phyloP scores from a whole-genome alignment of 2,113 vertebrate species.

The Lepus timidus region DNA sequence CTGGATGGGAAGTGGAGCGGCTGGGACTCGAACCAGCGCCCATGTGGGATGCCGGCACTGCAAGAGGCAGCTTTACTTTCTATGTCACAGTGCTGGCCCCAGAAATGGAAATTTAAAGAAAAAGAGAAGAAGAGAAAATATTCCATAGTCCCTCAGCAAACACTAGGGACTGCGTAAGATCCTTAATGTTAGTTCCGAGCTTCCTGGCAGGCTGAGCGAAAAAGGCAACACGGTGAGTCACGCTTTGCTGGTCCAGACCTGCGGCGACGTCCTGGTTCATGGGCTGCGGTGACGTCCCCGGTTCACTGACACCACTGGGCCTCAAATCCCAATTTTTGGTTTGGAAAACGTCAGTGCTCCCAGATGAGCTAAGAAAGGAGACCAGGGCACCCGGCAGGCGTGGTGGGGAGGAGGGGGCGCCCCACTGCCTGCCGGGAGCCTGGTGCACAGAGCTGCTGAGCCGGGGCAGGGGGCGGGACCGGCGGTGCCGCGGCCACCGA shows the following conservation, averaged over 20 bases:
- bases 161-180: neutral
- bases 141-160: neutral
- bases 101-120: constrained; percentile 40
- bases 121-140: neutral
- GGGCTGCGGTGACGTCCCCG: no score
- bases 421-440: neutral
- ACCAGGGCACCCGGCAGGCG: neutral
- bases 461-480: accelerated
- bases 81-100: no score
- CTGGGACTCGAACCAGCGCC: no score
- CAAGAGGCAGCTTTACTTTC: no score
- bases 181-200: constrained; percentile 51
- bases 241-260: no score
- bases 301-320: neutral
- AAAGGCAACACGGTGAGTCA: neutral
- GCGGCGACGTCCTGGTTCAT: no score
- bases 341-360: constrained; percentile 48
- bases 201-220: constrained; percentile 67
- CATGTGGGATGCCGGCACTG: no score
- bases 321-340: constrained; percentile 46
- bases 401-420: neutral
- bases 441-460: neutral
- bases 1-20: no score
- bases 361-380: neutral
- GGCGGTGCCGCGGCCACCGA: neutral